phyloP scores from a whole-genome alignment of 2,113 vertebrate species.

The Eretmochelys imbricata region DNA sequence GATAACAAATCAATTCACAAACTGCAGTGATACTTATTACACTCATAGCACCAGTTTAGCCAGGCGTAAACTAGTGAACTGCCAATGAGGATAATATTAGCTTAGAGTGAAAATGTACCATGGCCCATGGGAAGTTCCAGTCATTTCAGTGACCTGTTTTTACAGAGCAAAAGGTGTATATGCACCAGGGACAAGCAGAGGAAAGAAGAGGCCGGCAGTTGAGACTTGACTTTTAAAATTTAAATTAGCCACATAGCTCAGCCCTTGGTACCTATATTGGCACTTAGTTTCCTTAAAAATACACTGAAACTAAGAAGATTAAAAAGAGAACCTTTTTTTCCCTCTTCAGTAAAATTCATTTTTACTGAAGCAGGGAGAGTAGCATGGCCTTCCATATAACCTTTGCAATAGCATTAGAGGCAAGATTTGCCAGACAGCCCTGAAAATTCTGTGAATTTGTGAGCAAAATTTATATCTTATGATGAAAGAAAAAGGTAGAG shows the following conservation, averaged over 20 bases:
- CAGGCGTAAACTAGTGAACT: neutral
- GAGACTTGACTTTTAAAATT: slow-evolving; percentile 9
- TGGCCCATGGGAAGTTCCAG: neutral
- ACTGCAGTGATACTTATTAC: neutral
- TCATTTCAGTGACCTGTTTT: neutral
- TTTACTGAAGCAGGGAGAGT: slow-evolving; percentile 49
- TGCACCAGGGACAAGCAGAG: rapidly evolving
- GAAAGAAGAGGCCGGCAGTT: neutral
- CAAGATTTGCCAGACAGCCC: neutral
- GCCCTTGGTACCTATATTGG: neutral
- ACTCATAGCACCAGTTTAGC: neutral
- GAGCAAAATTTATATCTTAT: slow-evolving; percentile 30
- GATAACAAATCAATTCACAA: neutral
- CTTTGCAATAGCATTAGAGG: slow-evolving; percentile 35
- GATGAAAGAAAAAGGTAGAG: neutral
- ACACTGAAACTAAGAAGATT: slow-evolving; percentile 34
- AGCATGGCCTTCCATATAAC: slow-evolving; percentile 10
- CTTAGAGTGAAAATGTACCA: neutral
- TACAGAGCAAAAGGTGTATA: neutral
- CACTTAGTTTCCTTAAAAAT: slow-evolving; percentile 47
- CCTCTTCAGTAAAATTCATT: slow-evolving; percentile 13
- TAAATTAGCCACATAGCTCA: slow-evolving; percentile 32
- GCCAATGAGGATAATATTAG: neutral
- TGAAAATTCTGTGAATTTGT: slow-evolving; percentile 31
- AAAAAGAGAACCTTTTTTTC: slow-evolving; percentile 8